Evolutionary conservation across 2,888 invertebrate species (phyloP), one percentile per base, ranked within the genome.

Genomic region (Tetragonula carbonaria): DNA sequence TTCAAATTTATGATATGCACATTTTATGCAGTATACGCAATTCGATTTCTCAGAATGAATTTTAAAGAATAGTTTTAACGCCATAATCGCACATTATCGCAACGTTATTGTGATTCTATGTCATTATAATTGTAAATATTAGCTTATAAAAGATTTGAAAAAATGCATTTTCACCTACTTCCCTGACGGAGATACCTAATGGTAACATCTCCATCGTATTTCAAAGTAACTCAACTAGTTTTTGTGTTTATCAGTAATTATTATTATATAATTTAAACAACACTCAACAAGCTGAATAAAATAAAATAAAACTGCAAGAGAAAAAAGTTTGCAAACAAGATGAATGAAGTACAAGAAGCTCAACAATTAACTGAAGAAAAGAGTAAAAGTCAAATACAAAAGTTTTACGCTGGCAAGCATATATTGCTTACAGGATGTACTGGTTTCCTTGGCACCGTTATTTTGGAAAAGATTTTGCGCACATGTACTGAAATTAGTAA

Each of bases 401-500:
- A 87, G 23, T 91, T 91, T 78, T 93, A 89, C 53, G 73, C 84
- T 1, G 91, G 89, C 3, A 90, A 93, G 84, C 88, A 90, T 0
- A 53, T 93, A n/a, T 85, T 93, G 13, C 51, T 92, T 13, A 91
- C 91, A 8, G 92, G 91, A 6, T 90, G 87, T 14, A 92, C 92
- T 8, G 91, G 91, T 57, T 91, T 89, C 77, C 63, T 92, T 6
- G 93, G 92, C 0, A 92, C 87, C 86, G 63, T 80, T 53, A 68
- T 92, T 13, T 79, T 92, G 21, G 93, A 93, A 79, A 93, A 93
- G 78, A 53, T 93, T 0, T 73, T 93, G 13, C 81, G 91, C 8
- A 78, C 86, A 6, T 92, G 92, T 71, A 72, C 84, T 4, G 91
- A 88, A 11, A 68, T 92, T 0, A 87, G 89, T 21, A 90, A 82